Evolutionary conservation across 2,888 invertebrate genomes (phyloP).

Genomic region (Hedychridium roseum): DNA sequence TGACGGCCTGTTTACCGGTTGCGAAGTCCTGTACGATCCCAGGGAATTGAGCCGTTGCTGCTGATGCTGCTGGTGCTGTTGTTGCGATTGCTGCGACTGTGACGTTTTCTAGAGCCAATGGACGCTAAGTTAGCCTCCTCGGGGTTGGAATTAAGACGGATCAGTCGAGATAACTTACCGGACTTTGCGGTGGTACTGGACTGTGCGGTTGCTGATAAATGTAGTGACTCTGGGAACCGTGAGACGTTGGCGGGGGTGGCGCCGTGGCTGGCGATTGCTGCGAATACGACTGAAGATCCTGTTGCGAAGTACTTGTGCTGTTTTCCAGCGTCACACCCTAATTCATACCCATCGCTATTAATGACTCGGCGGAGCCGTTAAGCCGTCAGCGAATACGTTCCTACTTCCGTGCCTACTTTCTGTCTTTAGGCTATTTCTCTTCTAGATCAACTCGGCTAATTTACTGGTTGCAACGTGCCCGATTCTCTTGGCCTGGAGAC

Average conservation of each 20-base stretch:
- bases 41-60: constrained; percentile 67
- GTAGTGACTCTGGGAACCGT: constrained; percentile 51
- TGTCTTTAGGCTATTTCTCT: too few species aligned
- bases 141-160: not conserved
- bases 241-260: constrained; percentile 53
- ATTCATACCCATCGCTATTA: constrained; percentile 47
- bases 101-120: constrained; percentile 40
- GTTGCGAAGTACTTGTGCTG: constrained; percentile 70
- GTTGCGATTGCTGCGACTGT: constrained; percentile 64
- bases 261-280: constrained; percentile 59
- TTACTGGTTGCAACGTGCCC: too few species aligned
- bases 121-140: not conserved
- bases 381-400: too few species aligned
- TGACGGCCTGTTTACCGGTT: constrained; percentile 65
- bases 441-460: too few species aligned
- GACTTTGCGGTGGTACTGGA: constrained; percentile 60
- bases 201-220: constrained; percentile 60
- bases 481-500: too few species aligned
- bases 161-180: too few species aligned
- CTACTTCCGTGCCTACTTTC: too few species aligned
- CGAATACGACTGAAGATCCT: constrained; percentile 66
- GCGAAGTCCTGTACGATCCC: constrained; percentile 64
- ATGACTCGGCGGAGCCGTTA: too few species aligned
- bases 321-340: constrained; percentile 72
- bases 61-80: constrained; percentile 52